phyloP scores from a whole-genome alignment of 2,113 vertebrate species.

The Pedetes capensis region DNA sequence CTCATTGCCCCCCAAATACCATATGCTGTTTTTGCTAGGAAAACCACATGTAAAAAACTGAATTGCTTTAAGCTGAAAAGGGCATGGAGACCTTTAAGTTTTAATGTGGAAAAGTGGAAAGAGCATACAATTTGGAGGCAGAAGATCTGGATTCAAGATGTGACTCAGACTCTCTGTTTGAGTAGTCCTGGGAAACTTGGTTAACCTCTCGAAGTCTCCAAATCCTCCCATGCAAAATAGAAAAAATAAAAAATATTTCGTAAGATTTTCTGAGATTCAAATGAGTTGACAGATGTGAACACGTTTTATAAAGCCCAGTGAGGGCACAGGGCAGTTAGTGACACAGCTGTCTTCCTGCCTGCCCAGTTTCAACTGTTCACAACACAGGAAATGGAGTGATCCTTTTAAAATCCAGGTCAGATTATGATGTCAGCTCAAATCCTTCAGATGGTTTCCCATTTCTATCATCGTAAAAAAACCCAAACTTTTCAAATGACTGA shows the following conservation, averaged over 20 bases:
- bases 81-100: neutral
- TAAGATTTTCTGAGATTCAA: neutral
- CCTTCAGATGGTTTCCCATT: neutral
- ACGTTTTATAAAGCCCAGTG: neutral
- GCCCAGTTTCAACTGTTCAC: neutral
- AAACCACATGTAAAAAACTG: neutral
- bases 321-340: neutral
- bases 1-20: neutral
- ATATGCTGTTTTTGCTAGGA: neutral
- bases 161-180: neutral
- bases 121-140: neutral
- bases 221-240: neutral
- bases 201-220: neutral
- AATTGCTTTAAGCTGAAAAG: neutral
- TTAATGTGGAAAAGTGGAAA: neutral
- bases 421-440: neutral
- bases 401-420: neutral
- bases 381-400: neutral
- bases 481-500: neutral
- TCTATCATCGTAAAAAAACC: neutral
- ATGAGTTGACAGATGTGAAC: neutral
- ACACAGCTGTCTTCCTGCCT: neutral
- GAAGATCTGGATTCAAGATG: neutral
- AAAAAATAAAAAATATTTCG: neutral
- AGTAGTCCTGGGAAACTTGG: neutral